phyloP scores from a whole-genome alignment of 2,797 vertebrate genomes.

The Coranthus polyacanthus region DNA sequence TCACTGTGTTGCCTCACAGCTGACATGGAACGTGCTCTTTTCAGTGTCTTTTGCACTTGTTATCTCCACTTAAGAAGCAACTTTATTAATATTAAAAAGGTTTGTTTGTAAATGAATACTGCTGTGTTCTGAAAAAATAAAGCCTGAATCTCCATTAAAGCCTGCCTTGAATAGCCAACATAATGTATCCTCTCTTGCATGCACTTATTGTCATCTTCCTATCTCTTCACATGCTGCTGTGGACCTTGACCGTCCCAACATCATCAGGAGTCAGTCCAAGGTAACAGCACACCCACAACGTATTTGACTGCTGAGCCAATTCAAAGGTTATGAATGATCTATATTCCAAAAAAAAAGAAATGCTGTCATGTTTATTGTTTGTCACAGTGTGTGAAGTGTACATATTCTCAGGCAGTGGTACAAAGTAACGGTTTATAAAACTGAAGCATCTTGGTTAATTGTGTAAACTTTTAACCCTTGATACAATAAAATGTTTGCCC shows the following conservation, averaged over 20 bases:
- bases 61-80: neutral
- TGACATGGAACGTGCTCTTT: too few species aligned
- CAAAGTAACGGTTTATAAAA: constrained; percentile 32
- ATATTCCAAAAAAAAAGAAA: constrained; percentile 50
- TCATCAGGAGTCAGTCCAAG: constrained; percentile 86
- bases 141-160: neutral
- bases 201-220: constrained; percentile 51
- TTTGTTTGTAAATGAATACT: neutral
- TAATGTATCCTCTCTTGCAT: constrained; percentile 7
- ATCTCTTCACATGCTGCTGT: constrained; percentile 63
- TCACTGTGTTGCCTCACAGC: neutral
- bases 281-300: constrained; percentile 67
- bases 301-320: constrained; percentile 40
- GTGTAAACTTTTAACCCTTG: neutral
- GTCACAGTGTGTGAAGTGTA: constrained; percentile 11
- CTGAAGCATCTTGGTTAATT: neutral
- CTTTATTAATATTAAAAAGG: neutral
- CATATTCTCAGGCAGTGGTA: constrained; percentile 2
- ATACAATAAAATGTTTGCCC: too few species aligned
- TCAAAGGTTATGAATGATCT: constrained; percentile 57
- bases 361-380: constrained; percentile 27
- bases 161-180: too few species aligned
- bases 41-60: neutral
- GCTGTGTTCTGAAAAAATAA: neutral
- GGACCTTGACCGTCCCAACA: constrained; percentile 62